Evolutionary conservation across 2,888 invertebrate genomes (phyloP).

Genomic region (Dinocampus coccinellae): DNA sequence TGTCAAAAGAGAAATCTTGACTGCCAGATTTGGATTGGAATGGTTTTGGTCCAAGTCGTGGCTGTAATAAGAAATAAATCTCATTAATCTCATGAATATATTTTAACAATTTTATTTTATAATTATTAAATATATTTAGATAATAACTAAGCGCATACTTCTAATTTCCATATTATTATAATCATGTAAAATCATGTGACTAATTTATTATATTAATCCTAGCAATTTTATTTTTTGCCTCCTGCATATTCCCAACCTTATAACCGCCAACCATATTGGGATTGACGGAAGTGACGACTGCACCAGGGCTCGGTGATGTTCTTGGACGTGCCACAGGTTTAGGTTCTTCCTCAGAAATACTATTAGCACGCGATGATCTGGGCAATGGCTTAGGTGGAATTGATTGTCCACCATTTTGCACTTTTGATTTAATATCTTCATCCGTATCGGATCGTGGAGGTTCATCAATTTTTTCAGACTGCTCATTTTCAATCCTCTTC

Average conservation of each 20-base stretch:
- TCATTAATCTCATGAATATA: slow-evolving; percentile 21
- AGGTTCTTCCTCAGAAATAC: slow-evolving; percentile 80
- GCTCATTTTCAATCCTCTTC: slow-evolving; percentile 51
- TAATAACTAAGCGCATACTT: slow-evolving; percentile 22
- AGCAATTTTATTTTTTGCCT: neutral
- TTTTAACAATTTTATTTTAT: neutral
- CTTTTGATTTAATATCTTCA: slow-evolving; percentile 34
- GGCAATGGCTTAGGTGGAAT: slow-evolving; percentile 86
- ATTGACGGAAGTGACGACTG: slow-evolving; percentile 74
- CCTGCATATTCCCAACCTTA: slow-evolving; percentile 75
- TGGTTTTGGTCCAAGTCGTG: slow-evolving; percentile 87
- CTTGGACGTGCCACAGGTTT: slow-evolving; percentile 80
- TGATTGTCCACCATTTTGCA: slow-evolving; percentile 66
- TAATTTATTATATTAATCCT: neutral
- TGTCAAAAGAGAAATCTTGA: slow-evolving; percentile 84
- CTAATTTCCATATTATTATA: neutral
- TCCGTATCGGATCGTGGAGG: slow-evolving; percentile 47
- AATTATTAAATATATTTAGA: neutral
- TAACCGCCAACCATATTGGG: slow-evolving; percentile 76
- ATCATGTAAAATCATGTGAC: neutral
- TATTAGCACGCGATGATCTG: slow-evolving; percentile 78
- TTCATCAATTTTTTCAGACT: slow-evolving; percentile 46
- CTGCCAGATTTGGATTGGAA: slow-evolving; percentile 82
- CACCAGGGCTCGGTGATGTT: slow-evolving; percentile 74
- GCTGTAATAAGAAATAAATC: slow-evolving; percentile 72